Percentiles rank a stretch among this genome's conserved stretches.
Conservation (phyloP, 2,113 vertebrate species). For the Malurus cyaneus region DNA sequence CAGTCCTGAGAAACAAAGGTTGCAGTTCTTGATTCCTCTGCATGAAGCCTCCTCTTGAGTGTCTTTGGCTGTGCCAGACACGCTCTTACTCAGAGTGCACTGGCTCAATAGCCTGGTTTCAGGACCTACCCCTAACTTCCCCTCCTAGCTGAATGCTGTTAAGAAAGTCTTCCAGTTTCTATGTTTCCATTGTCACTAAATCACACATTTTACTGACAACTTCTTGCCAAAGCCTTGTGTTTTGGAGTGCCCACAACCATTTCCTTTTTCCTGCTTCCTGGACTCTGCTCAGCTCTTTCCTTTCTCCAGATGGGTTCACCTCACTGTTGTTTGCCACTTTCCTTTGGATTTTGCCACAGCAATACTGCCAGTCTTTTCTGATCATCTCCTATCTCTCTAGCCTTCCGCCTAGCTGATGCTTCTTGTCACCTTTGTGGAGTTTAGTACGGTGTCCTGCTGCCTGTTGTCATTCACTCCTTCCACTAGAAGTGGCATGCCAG, state of each 20-base stretch:
- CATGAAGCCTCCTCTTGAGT: fast-evolving
- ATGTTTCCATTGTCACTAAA: not conserved
- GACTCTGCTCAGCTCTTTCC: not conserved
- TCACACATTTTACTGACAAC: not conserved
- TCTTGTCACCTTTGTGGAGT: not conserved
- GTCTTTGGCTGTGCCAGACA: not conserved
- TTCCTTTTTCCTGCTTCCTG: not conserved
- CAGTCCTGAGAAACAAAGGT: not conserved
- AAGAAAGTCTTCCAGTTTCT: not conserved
- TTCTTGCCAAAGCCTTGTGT: not conserved
- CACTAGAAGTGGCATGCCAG: not conserved
- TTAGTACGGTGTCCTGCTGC: not conserved
- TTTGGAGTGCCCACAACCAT: not conserved
- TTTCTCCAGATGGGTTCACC: not conserved
- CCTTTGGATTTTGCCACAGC: not conserved
- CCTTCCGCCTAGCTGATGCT: not conserved
- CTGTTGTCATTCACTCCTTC: fast-evolving
- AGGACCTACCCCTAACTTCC: not conserved
- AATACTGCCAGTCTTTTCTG: not conserved
- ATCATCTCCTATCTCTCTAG: not conserved
- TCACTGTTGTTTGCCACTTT: not conserved
- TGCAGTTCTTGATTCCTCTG: not conserved
- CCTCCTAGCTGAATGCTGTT: not conserved
- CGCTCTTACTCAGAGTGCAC: not conserved
- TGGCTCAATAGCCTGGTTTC: not conserved